These are phyloP conservation scores for Cryptotermes secundus DNA, from an alignment of 1,140 invertebrate genomes.

Conservation along the genomic window DNA sequence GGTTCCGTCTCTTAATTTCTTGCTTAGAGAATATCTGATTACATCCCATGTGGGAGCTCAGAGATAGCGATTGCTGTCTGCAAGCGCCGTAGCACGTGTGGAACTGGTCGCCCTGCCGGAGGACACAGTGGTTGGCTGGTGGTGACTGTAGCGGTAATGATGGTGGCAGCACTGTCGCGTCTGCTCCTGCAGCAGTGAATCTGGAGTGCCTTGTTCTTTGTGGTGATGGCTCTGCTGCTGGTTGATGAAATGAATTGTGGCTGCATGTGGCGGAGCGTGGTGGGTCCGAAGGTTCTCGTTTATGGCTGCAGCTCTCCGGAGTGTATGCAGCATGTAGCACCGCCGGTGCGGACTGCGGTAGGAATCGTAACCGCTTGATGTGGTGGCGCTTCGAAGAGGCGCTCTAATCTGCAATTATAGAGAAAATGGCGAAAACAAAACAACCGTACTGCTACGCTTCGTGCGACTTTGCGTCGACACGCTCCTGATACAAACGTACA, in stretches of 20 bases:
- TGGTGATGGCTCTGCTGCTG: too few species aligned
- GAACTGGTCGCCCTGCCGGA: background rate
- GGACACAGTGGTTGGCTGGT: background rate
- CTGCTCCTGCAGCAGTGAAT: too few species aligned
- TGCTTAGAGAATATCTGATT: background rate
- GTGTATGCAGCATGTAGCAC: constrained; percentile 43
- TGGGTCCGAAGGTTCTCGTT: background rate
- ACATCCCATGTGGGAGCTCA: background rate
- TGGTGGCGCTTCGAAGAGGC: constrained; percentile 38
- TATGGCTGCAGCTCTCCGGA: constrained; percentile 25
- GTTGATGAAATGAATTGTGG: constrained; percentile 3
- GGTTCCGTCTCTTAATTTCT: background rate
- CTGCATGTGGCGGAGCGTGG: background rate
- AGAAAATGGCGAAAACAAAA: constrained; percentile 30
- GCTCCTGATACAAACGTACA: too few species aligned
- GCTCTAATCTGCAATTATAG: constrained; percentile 30
- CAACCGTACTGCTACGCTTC: constrained; percentile 22
- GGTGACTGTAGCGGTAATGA: background rate
- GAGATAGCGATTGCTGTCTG: constrained; percentile 25
- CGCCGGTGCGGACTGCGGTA: constrained; percentile 44
- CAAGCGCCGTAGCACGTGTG: background rate
- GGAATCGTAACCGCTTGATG: constrained; percentile 46
- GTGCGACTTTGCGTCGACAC: too few species aligned
- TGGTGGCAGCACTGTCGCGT: background rate
- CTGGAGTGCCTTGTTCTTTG: too few species aligned